Evolutionary conservation across 2,888 invertebrate genomes (phyloP), one percentile per base, ranked within the genome.

Genomic region (Reticulitermes lucifugus): DNA sequence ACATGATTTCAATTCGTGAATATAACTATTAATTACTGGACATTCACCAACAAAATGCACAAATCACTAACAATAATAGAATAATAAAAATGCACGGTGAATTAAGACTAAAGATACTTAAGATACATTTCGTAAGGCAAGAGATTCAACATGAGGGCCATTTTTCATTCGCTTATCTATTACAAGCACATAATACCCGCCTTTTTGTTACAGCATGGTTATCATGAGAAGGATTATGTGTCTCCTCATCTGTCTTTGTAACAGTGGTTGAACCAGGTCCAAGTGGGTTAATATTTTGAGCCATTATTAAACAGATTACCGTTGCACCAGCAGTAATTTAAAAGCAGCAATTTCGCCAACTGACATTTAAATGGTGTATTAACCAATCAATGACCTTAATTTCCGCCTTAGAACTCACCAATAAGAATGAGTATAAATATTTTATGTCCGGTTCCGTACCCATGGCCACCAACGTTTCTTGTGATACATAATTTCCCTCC

Each of bases 121-220:
- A 65, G n/a, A 65, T 65, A 2, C 6, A 10, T 25, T 25, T 25
- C 25, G n/a, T 12, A 65, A 65, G 5, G 25, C 25, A 2, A 25
- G n/a, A 65, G 9, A 65, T 65, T 65, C 10, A 6, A 65, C 1
- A 10, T 65, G 35, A 77, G 77, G 46, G 77, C 77, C 77, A 77
- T 77, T 46, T 77, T 77, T 77, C 22, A 73, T 84, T 55, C 7
- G 22, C 9, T 21, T 59, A 70, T 55, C 22, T 25, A n/a, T 60
- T 6, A 14, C 18, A 35, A 73, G 21, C 2, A 80, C 9, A 18
- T 55, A 43, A 79, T 86, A 91, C 93, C 92, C 92, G 96, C 97
- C 97, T 94, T 95, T 96, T 97, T 92, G 96, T 96, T 88, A 97
- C 97, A 90, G 97, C 96, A 91, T 97, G 97, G 92, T 96, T 96